Percentiles rank a stretch among this genome's conserved stretches.
phyloP scores from a whole-genome alignment of 2,888 invertebrate genomes.

The Lydus trimaculatus region DNA sequence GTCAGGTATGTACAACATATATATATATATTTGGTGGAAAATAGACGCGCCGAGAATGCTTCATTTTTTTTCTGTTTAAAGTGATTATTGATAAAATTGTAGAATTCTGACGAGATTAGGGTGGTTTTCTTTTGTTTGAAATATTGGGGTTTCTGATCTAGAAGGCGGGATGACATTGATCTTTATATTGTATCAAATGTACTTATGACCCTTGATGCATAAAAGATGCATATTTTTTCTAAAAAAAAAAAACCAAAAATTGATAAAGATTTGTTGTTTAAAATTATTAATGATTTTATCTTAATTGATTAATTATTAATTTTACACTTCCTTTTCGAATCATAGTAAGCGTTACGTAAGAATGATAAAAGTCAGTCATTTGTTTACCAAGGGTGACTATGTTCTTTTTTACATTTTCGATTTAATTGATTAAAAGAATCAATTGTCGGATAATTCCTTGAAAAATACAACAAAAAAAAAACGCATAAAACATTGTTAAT shows the following conservation, averaged over 20 bases:
- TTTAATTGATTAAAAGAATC: background rate
- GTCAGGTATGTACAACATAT: slow-evolving; percentile 63
- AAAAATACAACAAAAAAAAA: background rate
- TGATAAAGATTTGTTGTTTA: background rate
- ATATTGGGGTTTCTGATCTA: too few species aligned
- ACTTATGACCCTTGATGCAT: background rate
- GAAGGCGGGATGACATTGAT: background rate
- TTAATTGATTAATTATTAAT: background rate
- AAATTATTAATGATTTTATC: background rate
- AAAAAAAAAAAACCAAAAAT: background rate
- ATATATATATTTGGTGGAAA: too few species aligned
- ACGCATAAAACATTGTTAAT: too few species aligned
- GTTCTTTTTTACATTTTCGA: background rate
- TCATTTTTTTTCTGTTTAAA: too few species aligned
- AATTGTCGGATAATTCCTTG: background rate
- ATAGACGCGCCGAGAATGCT: too few species aligned
- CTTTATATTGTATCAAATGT: background rate
- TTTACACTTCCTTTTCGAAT: background rate
- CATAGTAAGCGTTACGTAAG: background rate
- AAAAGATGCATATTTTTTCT: background rate
- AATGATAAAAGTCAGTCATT: background rate
- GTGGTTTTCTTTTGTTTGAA: too few species aligned
- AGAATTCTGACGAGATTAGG: too few species aligned
- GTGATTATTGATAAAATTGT: too few species aligned
- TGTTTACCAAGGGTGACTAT: background rate